Evolutionary conservation across 1,140 invertebrate genomes (phyloP).

Genomic region (Ridgeia piscesae): DNA sequence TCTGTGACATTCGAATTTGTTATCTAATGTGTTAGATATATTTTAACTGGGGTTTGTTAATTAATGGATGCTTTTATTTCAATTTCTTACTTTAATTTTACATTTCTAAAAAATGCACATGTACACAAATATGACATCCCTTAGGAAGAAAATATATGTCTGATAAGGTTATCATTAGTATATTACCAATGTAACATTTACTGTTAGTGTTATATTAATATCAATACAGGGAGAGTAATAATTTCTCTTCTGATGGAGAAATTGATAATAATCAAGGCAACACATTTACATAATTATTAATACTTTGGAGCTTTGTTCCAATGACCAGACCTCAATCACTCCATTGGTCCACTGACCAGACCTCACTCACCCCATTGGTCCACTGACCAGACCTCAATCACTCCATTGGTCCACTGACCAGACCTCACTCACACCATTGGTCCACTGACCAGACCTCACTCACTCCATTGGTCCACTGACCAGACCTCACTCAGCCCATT

Average conservation of each 20-base stretch:
- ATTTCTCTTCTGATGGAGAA: background rate
- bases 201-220: background rate
- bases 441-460: slow-evolving; percentile 60
- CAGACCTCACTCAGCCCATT: slow-evolving; percentile 75
- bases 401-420: slow-evolving; percentile 81
- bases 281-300: background rate
- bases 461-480: slow-evolving; percentile 84
- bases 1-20: too few relatives aligned
- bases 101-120: too few relatives aligned
- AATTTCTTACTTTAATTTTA: too few relatives aligned
- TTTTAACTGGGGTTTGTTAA: too few relatives aligned
- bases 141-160: too few relatives aligned
- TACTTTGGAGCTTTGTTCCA: too few relatives aligned
- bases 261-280: background rate
- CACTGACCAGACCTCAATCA: slow-evolving; percentile 56
- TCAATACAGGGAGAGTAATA: background rate
- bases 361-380: slow-evolving; percentile 83
- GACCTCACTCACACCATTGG: slow-evolving; percentile 78
- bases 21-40: too few relatives aligned
- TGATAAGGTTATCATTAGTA: too few relatives aligned
- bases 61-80: too few relatives aligned
- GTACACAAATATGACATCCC: too few relatives aligned
- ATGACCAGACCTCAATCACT: slow-evolving; percentile 59
- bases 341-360: slow-evolving; percentile 78
- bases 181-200: too few relatives aligned